A percentile compares a stretch with the other conserved stretches of the same genome.
Evolutionary conservation across 2,888 invertebrate genomes (phyloP).

Genomic region (Halictus ligatus): DNA sequence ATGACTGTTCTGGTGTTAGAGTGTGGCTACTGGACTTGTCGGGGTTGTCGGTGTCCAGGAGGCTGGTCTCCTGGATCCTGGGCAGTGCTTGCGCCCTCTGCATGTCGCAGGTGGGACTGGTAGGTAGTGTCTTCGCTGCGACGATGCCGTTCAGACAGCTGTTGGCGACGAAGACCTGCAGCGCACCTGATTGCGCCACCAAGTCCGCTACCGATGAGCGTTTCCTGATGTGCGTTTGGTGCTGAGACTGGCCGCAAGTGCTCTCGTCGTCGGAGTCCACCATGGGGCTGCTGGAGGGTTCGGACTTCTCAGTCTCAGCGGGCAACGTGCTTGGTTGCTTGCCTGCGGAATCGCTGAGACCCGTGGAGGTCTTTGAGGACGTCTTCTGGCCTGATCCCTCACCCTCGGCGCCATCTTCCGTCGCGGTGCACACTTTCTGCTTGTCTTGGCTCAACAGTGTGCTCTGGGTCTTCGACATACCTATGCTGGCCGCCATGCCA

Average conservation of each 20-base stretch:
- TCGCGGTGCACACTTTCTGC: constrained; percentile 84
- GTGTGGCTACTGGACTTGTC: constrained; percentile 83
- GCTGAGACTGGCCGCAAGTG: constrained; percentile 84
- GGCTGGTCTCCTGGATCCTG: constrained; percentile 88
- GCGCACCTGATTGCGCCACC: constrained; percentile 88
- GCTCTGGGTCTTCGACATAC: constrained; percentile 90
- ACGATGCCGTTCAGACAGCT: constrained; percentile 78
- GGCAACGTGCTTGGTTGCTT: constrained; percentile 77
- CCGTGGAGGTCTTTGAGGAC: constrained; percentile 55
- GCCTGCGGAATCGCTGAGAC: constrained; percentile 52
- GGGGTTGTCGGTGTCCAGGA: constrained; percentile 87
- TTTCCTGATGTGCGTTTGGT: constrained; percentile 85
- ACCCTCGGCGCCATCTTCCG: constrained; percentile 67
- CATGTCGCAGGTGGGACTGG: constrained; percentile 72
- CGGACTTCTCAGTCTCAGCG: constrained; percentile 89
- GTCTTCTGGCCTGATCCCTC: constrained; percentile 79
- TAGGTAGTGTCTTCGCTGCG: constrained; percentile 78
- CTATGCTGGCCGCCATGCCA: constrained; percentile 95
- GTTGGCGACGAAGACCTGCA: constrained; percentile 82
- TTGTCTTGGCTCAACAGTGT: constrained; percentile 90
- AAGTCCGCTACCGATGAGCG: constrained; percentile 89
- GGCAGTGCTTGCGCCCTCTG: constrained; percentile 85
- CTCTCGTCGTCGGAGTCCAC: constrained; percentile 98
- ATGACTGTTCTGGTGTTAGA: constrained; percentile 81
- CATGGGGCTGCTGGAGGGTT: constrained; percentile 95